These are phyloP conservation scores for Coregonus sp. DNA, from an alignment of 2,797 vertebrate species.

Conservation along the genomic window DNA sequence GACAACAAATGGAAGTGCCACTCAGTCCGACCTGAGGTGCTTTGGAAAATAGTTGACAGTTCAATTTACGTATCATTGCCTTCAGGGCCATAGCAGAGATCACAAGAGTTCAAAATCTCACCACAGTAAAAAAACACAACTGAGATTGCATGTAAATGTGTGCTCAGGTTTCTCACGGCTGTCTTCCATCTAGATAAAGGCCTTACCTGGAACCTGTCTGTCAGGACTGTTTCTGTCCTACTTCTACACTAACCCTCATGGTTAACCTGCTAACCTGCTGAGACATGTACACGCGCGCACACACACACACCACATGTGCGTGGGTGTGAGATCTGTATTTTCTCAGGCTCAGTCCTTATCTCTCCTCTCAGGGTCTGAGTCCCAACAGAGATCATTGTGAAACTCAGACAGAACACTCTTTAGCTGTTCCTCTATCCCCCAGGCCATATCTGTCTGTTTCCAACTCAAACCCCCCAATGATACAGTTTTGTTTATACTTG, in stretches of 20 bases:
- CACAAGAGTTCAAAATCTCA: not conserved
- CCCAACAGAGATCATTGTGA: constrained; percentile 15
- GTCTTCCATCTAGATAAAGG: not conserved
- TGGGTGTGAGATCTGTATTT: constrained; percentile 16
- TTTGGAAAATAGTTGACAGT: not conserved
- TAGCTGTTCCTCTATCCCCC: constrained; percentile 12
- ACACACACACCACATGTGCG: not conserved
- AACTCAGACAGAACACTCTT: constrained; percentile 5
- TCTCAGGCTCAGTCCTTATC: constrained; percentile 20
- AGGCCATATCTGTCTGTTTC: constrained; percentile 4
- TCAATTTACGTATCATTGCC: not conserved
- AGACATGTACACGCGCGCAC: not conserved
- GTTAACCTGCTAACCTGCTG: constrained; percentile 4
- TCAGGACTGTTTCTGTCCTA: not conserved
- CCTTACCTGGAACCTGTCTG: not conserved
- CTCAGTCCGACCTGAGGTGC: not conserved
- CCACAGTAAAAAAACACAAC: not conserved
- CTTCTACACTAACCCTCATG: not conserved
- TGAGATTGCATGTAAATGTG: not conserved
- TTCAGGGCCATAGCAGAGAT: not conserved
- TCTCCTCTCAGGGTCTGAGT: constrained; percentile 17
- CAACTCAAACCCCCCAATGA: not conserved
- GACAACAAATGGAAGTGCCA: too few species aligned
- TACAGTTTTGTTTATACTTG: not conserved
- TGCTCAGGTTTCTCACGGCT: not conserved